Evolutionary conservation across 2,888 invertebrate genomes (phyloP).

Genomic region (Busseola fusca): DNA sequence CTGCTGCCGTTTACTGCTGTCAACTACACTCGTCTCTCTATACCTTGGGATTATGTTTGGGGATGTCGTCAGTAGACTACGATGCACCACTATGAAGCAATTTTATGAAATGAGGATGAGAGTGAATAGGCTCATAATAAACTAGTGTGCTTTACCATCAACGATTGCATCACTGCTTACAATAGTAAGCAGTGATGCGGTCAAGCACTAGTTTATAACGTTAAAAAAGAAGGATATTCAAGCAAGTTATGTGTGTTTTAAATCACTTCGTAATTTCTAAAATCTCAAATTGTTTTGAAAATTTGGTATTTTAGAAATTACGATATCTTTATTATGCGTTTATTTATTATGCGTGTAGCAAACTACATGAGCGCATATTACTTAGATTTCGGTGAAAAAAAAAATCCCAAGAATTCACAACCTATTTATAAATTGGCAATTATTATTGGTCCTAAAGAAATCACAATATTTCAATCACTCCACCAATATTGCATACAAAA

Average conservation of each 20-base stretch:
- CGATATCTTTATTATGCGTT: too few relatives aligned
- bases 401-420: background rate
- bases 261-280: background rate
- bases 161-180: too few relatives aligned
- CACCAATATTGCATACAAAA: slow-evolving; percentile 39
- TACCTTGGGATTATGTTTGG: slow-evolving; percentile 47
- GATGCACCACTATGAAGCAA: background rate
- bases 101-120: background rate
- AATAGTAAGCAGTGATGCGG: too few relatives aligned
- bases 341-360: too few relatives aligned
- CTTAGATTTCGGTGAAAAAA: background rate
- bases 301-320: too few relatives aligned
- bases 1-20: slow-evolving; percentile 73
- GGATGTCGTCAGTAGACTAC: background rate
- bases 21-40: slow-evolving; percentile 65
- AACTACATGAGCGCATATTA: background rate
- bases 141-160: too few relatives aligned
- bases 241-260: background rate
- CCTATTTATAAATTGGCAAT: background rate
- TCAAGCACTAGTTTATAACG: too few relatives aligned
- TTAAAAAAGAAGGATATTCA: too few relatives aligned
- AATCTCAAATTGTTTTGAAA: too few relatives aligned
- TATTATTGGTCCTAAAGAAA: slow-evolving; percentile 7
- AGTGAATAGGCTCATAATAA: too few relatives aligned
- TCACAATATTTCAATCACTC: slow-evolving; percentile 20